Base-by-base conservation (phyloP, 2,888 invertebrate genomes). In the Euplagia quadripunctaria region DNA sequence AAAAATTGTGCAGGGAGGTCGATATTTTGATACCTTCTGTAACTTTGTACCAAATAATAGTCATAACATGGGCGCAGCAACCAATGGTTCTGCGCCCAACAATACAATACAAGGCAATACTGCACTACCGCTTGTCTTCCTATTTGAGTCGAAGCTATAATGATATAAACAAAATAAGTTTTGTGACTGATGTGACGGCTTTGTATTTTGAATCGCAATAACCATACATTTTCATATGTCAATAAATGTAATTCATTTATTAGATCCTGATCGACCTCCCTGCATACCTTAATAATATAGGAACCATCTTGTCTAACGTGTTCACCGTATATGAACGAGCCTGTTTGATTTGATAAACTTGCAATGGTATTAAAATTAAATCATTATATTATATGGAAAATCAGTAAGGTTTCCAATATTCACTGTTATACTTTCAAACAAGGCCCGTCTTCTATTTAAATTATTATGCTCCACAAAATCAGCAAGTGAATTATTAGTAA, bases 101-200 rank as follows among this genome's bases (percentile, higher is more conserved):
- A 49, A 72, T 72, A 68, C 67, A 72, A 68, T 72, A 68, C 14
- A 67, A 72, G 63, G n/a, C 66, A 71, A 71, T 71, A 71, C 66
- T 71, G 66, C n/a, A 64, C 41, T 66, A 81, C 79, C 46, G 72
- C 73, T 70, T 74, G 72, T 65, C 68, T 78, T 58, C 70, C 70
- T 31, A 14, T 73, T 43, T 42, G 17, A 74, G 72, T 72, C 49
- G 64, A 66, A 63, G 73, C 74, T 41, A 74, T 61, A 67, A 82
- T 72, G 64, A 82, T 79, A 71, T 80, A 81, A 17, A 73, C 68
- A 71, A n/a, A n/a, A n/a, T n/a, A n/a, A n/a, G n/a, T n/a, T n/a
- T n/a, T n/a, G n/a, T n/a, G n/a, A n/a, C n/a, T 61, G 20, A 61
- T 61, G 61, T 61, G 61, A 20, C 61, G 20, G 20, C 61, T 61